Base-by-base conservation (phyloP, 1,140 invertebrate genomes). In the Macrostomum lignano region DNA sequence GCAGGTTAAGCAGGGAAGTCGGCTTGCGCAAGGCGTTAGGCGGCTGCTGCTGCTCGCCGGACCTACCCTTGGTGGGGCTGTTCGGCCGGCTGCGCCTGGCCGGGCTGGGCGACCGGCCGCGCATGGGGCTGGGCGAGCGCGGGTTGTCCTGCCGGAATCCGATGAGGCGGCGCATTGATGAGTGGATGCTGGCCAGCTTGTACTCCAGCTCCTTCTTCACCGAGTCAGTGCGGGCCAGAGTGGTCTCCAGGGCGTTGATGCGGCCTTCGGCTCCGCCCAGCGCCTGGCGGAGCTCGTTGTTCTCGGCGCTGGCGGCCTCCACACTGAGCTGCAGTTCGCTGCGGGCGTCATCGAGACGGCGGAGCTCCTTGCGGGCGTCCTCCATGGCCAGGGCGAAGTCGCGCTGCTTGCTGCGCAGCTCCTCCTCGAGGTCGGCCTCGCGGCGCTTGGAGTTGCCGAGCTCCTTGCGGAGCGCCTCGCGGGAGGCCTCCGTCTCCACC, bases 271-370 rank as follows among this genome's bases (percentile, higher is more conserved):
- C 67, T 1, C 72, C 74, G 29, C 72, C 72, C 3, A 82, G 55
- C 32, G 40, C 49, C 44, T 74, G 68, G 55, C 77, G 78, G 0
- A 84, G 57, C 14, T 56, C 51, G 22, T 78, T 73, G 30, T 77
- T 69, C 46, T 82, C 76, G 44, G 76, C 72, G 9, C 71, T 74
- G 5, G 74, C 69, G 49, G 75, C 73, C 11, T 76, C 72, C 9
- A 84, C 56, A 42, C 72, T 74, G 1, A 79, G 71, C 62, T 84
- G 76, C 33, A 84, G 50, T 51, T 81, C 81, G 40, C 76, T 72
- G 46, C 74, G 74, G 30, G 77, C 70, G 47, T 84, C 78, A 46
- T 81, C 74, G 3, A 82, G 55, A 29, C 74, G 71, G 40, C 73
- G 67, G 36, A 55, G 48, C 30, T 40, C 39, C 4, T 48, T 43